Base-by-base conservation (phyloP, 2,888 invertebrate species). In the Ellobium chinense region DNA sequence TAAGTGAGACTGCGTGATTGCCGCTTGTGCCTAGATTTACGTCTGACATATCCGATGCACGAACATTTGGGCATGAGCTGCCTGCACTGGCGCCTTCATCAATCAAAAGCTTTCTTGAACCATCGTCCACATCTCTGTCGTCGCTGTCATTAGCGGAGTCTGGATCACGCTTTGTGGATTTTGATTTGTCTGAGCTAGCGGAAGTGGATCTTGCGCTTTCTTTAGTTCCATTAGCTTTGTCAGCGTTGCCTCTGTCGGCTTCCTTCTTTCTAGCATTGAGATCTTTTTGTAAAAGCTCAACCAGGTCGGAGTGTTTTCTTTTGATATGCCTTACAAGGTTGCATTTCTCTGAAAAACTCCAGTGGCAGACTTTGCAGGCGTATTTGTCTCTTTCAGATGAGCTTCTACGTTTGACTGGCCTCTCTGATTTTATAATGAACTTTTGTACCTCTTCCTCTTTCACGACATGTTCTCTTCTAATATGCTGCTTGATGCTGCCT, bases 401-500 rank as follows among this genome's bases (percentile, higher is more conserved):
- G n/a, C 2, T 34, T n/a, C 14, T 75, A 0, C 77, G 68, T 29
- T 68, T 66, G 1, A 5, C 18, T 18, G 58, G 24, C 18, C 77
- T 36, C 58, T 66, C 56, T 21, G 68, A 68, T 7, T 39, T 66
- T 5, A 39, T 3, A 36, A 78, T 70, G 31, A 31, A 62, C 18
- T 14, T 34, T 5, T 69, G 70, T 24, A 78, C 62, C 24, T 70
- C 62, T 21, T 73, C 73, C 18, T 75, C 75, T n/a, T n/a, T 34
- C 3, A 58, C 31, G 37, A 39, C 29, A 31, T 79, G 79, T 5
- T 66, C 56, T 36, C 56, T 63, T 24, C 73, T 36, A 18, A 79
- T 56, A 27, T 79, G 79, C 39, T 73, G 73, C 34, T 79, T 79
- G 58, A 73, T 56, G 34, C 66, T 73, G 37, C 79, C 79, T 34